phyloP scores from a whole-genome alignment of 1,140 invertebrate genomes.

The Drosophila kikkawai region DNA sequence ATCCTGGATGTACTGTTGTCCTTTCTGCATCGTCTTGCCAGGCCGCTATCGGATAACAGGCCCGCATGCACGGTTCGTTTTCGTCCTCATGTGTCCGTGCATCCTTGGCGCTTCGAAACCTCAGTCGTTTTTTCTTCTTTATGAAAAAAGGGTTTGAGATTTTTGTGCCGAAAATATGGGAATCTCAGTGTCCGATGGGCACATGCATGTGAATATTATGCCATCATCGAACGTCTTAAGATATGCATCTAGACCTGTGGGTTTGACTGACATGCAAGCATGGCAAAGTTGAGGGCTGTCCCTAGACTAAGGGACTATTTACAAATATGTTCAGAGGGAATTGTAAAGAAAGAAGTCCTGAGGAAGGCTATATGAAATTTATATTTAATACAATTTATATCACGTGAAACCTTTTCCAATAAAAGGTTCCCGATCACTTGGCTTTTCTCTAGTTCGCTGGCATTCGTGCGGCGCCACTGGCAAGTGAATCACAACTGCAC shows the following conservation, averaged over 20 bases:
- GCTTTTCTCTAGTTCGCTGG: neutral
- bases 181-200: slow-evolving; percentile 56
- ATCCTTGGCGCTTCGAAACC: slow-evolving; percentile 69
- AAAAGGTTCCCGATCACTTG: neutral
- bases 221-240: slow-evolving; percentile 71
- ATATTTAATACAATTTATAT: neutral
- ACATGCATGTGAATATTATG: slow-evolving; percentile 64
- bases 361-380: neutral
- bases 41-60: slow-evolving; percentile 79
- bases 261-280: slow-evolving; percentile 51
- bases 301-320: slow-evolving; percentile 28
- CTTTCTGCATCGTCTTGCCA: slow-evolving; percentile 28
- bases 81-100: slow-evolving; percentile 49
- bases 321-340: neutral
- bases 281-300: slow-evolving; percentile 54
- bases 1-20: slow-evolving; percentile 38
- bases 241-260: slow-evolving; percentile 71
- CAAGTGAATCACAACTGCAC: slow-evolving; percentile 25
- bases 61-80: slow-evolving; percentile 75
- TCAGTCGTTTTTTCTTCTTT: slow-evolving; percentile 65
- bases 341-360: neutral
- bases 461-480: slow-evolving; percentile 12
- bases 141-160: slow-evolving; percentile 60
- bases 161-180: slow-evolving; percentile 70
- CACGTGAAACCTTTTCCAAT: neutral